Evolutionary conservation across 1,140 invertebrate species (phyloP).

Genomic region (Heliconius hewitsoni): DNA sequence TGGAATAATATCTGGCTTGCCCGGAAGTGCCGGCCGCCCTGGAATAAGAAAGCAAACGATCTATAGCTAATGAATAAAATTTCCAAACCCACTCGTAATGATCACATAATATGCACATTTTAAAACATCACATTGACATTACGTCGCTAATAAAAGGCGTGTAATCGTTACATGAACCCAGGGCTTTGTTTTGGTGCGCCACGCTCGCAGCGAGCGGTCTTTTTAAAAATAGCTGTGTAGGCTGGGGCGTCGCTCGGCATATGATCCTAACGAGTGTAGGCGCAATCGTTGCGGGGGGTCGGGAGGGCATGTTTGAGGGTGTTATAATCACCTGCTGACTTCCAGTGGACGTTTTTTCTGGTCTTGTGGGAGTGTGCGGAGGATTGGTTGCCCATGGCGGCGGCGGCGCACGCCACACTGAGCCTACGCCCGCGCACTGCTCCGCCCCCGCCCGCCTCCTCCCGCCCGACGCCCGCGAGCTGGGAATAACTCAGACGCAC

Average conservation of each 20-base stretch:
- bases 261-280: conserved; percentile 30
- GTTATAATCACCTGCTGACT: conserved; percentile 84
- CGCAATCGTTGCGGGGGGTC: conserved; percentile 17
- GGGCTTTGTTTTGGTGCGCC: conserved; percentile 78
- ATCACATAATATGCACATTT: not conserved
- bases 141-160: conserved; percentile 8
- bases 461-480: conserved; percentile 40
- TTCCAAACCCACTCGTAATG: not conserved
- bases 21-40: conserved; percentile 89
- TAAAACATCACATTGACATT: not conserved
- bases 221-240: conserved; percentile 72
- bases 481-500: conserved; percentile 69
- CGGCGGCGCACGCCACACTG: conserved; percentile 75
- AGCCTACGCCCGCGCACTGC: conserved; percentile 50
- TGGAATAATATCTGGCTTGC: conserved; percentile 88
- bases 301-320: conserved; percentile 33
- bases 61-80: not conserved
- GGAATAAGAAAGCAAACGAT: conserved; percentile 54
- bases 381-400: conserved; percentile 80
- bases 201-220: conserved; percentile 73
- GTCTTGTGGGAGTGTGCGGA: conserved; percentile 77
- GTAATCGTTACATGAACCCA: conserved; percentile 66
- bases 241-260: conserved; percentile 49
- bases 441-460: conserved; percentile 45
- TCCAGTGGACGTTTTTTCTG: conserved; percentile 87